These are phyloP conservation scores for Antigone vipio DNA, from an alignment of 2,113 vertebrate genomes.

Conservation along the genomic window DNA sequence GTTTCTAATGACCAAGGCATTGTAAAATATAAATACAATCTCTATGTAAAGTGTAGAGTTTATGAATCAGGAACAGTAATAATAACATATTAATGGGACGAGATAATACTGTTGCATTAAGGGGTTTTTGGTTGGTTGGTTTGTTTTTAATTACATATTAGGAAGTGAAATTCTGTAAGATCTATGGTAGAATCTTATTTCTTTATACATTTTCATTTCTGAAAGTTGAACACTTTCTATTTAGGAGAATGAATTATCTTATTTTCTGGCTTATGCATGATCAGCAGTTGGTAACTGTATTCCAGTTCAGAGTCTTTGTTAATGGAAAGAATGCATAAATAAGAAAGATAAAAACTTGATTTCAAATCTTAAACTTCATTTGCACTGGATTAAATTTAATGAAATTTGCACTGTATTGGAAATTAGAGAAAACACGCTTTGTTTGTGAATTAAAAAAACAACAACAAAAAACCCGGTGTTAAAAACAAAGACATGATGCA, in stretches of 20 bases:
- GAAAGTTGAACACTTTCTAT: not conserved
- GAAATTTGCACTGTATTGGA: not conserved
- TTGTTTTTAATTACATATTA: not conserved
- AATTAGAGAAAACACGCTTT: not conserved
- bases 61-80: not conserved
- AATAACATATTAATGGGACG: not conserved
- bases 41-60: not conserved
- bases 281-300: not conserved
- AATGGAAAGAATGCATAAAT: not conserved
- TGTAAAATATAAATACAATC: not conserved
- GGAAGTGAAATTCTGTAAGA: not conserved
- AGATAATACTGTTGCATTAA: not conserved
- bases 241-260: not conserved
- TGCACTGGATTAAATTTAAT: not conserved
- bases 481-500: not conserved
- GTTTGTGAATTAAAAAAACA: not conserved
- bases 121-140: fast-evolving
- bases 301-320: not conserved
- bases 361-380: not conserved
- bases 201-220: not conserved
- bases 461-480: not conserved
- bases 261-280: not conserved
- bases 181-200: not conserved
- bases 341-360: not conserved
- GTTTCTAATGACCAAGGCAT: not conserved